These are phyloP conservation scores for Hipparchia sbordonii DNA, from an alignment of 2,888 invertebrate genomes.

Conservation along the genomic window DNA sequence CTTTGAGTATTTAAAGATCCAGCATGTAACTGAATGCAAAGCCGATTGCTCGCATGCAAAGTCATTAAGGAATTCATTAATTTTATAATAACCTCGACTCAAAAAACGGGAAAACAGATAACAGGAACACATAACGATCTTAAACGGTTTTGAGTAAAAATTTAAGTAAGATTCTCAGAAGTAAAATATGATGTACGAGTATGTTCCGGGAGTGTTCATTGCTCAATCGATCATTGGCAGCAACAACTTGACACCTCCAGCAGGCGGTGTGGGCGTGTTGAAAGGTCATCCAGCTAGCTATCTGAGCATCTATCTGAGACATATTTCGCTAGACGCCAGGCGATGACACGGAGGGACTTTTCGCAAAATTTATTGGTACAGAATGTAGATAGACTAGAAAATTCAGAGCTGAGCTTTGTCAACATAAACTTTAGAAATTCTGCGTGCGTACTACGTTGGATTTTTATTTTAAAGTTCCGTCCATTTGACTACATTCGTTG, in stretches of 20 bases:
- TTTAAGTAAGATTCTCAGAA: background rate
- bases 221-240: constrained; percentile 18
- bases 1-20: too few relatives aligned
- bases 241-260: constrained; percentile 16
- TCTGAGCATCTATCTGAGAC: background rate
- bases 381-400: background rate
- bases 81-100: too few relatives aligned
- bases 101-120: too few relatives aligned
- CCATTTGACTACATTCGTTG: too few relatives aligned
- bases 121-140: too few relatives aligned
- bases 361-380: constrained; percentile 10
- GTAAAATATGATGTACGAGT: constrained; percentile 5
- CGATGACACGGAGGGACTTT: constrained; percentile 11
- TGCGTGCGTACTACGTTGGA: too few relatives aligned
- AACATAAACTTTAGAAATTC: constrained; percentile 31
- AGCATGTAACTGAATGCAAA: too few relatives aligned
- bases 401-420: constrained; percentile 33
- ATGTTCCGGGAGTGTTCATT: background rate
- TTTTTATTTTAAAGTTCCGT: too few relatives aligned
- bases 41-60: too few relatives aligned
- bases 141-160: background rate
- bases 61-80: too few relatives aligned
- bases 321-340: constrained; percentile 10
- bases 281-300: constrained; percentile 1
- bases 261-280: constrained; percentile 15